phyloP scores from a whole-genome alignment of 2,113 vertebrate genomes.

The Scophthalmus maximus region DNA sequence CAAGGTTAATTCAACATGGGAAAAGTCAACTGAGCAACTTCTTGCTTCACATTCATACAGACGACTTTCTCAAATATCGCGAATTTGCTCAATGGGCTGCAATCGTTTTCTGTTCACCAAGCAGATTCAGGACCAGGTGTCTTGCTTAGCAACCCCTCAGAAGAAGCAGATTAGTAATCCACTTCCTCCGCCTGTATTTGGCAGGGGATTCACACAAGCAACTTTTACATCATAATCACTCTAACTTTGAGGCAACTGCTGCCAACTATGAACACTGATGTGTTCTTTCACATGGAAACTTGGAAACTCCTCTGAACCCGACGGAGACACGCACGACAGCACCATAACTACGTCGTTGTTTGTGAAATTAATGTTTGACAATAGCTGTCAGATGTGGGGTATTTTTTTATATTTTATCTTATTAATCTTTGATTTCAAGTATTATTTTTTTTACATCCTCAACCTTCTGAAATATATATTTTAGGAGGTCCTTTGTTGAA shows the following conservation, averaged over 20 bases:
- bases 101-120: neutral
- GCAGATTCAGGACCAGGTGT: neutral
- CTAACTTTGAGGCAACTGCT: neutral
- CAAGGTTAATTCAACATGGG: neutral
- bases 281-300: conserved; percentile 13
- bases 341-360: conserved; percentile 5
- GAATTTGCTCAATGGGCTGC: neutral
- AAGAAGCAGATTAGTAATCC: conserved; percentile 5
- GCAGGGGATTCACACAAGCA: neutral
- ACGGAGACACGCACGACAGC: conserved; percentile 9
- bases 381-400: neutral
- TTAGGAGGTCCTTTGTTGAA: conserved; percentile 45
- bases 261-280: neutral
- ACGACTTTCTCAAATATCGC: conserved; percentile 6
- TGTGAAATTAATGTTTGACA: neutral
- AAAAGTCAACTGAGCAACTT: neutral
- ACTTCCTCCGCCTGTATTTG: neutral
- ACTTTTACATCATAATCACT: neutral
- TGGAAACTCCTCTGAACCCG: neutral
- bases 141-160: neutral
- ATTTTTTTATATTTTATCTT: neutral
- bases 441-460: conserved; percentile 17
- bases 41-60: conserved; percentile 12
- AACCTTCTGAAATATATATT: conserved; percentile 34
- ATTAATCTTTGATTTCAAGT: conserved; percentile 12